Evolutionary conservation across 2,113 vertebrate species (phyloP), one percentile per base, ranked within the genome.

Genomic region (Colinus virginianus): DNA sequence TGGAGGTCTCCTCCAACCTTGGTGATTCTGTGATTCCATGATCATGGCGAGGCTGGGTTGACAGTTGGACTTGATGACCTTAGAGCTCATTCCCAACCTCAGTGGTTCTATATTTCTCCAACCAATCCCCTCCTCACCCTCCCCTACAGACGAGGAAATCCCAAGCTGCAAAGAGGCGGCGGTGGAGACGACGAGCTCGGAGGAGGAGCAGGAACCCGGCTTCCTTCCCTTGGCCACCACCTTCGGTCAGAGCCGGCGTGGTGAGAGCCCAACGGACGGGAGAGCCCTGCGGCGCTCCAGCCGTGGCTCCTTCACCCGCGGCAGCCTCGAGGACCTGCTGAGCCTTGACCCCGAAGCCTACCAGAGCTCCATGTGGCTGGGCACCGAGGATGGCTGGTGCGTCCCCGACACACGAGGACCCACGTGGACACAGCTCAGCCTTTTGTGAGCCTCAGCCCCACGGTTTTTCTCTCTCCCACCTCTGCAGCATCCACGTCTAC

Each of bases 341-440:
- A 99, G 98, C 59, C 98, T 99, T 1, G 99, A 99, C 96, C 99
- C 99, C 0, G 99, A 99, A 87, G 99, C 99, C 90, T 98, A 99
- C 55, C 99, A 99, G 97, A 99, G 99, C 97, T 99, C 99, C 6
- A 98, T 99, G 97, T 99, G 99, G 99, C 97, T 99, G 88, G 99
- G 99, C 90, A 99, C 99, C 0, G 99, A 99, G 96, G 99, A 99
- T 1, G 99, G 99, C 96, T 99, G 99, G 99, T 99, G 91, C 1
- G 98, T 90, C 66, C 32, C 67, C 1, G 7, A 38, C 42, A 7
- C 4, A 21, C 51, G 16, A 11, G 9, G 28, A n/a, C 55, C 61
- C 36, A 17, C 3, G 3, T 4, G 25, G 26, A 40, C 11, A 4
- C 11, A 18, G 36, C 61, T 26, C 17, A 26, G 61, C 36, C 12